These are phyloP conservation scores for Phaonia tiefii DNA, from an alignment of 2,888 invertebrate genomes.

Conservation along the genomic window DNA sequence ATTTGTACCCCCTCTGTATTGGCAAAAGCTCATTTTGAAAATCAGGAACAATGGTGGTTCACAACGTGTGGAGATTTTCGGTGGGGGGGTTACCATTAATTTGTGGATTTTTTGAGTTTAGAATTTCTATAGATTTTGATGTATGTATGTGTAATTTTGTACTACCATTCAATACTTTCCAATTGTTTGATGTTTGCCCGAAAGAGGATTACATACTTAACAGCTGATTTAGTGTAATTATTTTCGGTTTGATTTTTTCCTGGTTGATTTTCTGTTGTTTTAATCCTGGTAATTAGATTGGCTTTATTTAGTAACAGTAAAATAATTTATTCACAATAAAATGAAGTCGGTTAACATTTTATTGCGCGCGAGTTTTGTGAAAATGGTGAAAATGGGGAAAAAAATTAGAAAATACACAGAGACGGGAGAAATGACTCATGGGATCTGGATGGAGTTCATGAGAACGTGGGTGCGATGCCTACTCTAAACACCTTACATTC, in stretches of 20 bases:
- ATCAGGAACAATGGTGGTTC: neutral
- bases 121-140: conserved; percentile 5
- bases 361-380: too few relatives aligned
- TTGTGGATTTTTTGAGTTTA: conserved; percentile 7
- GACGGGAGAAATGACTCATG: too few relatives aligned
- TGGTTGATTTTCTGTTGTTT: conserved; percentile 27
- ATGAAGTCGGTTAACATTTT: too few relatives aligned
- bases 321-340: too few relatives aligned
- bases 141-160: neutral
- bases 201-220: conserved; percentile 40
- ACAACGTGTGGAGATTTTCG: neutral
- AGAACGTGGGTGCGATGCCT: too few relatives aligned
- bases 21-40: neutral
- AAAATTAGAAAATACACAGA: too few relatives aligned
- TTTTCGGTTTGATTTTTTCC: conserved; percentile 13
- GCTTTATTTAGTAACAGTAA: too few relatives aligned
- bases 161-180: conserved; percentile 24
- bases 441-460: too few relatives aligned
- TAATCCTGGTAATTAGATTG: conserved; percentile 23
- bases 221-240: conserved; percentile 40
- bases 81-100: conserved; percentile 7
- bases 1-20: conserved; percentile 20
- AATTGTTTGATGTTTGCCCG: conserved; percentile 16
- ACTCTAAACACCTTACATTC: too few relatives aligned
- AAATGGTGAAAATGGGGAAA: too few relatives aligned